phyloP scores from a whole-genome alignment of 2,888 invertebrate genomes.

The Sympetrum striolatum region DNA sequence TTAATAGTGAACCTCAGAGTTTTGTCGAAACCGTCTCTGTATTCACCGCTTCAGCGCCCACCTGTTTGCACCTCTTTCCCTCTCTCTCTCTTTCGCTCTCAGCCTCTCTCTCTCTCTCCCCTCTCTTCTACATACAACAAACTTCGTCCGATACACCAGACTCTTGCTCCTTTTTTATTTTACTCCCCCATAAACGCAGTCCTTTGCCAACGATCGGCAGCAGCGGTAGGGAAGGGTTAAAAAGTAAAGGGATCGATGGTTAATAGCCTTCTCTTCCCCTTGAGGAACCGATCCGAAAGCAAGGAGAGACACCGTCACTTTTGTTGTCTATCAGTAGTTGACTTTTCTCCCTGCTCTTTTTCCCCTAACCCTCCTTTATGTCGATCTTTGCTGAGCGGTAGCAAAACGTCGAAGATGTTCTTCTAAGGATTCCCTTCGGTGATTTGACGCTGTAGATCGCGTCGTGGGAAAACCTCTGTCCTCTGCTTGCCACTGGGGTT shows the following conservation, averaged over 20 bases:
- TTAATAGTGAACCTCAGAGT: conserved; percentile 20
- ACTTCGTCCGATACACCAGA: neutral
- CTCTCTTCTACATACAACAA: neutral
- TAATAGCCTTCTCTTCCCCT: neutral
- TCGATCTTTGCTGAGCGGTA: no score
- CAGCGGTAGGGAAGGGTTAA: neutral
- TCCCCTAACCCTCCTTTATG: no score
- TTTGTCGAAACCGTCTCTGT: conserved; percentile 21
- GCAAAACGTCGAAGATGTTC: no score
- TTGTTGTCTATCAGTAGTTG: neutral
- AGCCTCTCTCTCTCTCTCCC: neutral
- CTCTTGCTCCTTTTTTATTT: neutral
- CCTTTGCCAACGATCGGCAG: neutral
- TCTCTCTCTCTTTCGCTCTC: neutral
- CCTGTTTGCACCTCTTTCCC: conserved; percentile 36
- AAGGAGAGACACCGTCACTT: neutral
- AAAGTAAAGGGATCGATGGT: neutral
- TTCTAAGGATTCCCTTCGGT: neutral
- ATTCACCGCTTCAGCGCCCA: conserved; percentile 40
- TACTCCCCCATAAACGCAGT: neutral
- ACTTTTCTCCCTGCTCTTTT: neutral
- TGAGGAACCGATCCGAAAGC: neutral
- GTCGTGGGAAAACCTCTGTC: neutral
- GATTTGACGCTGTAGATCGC: neutral
- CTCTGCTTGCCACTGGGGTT: neutral